Conservation (phyloP, 2,888 invertebrate genomes). For the Panopea generosa region DNA sequence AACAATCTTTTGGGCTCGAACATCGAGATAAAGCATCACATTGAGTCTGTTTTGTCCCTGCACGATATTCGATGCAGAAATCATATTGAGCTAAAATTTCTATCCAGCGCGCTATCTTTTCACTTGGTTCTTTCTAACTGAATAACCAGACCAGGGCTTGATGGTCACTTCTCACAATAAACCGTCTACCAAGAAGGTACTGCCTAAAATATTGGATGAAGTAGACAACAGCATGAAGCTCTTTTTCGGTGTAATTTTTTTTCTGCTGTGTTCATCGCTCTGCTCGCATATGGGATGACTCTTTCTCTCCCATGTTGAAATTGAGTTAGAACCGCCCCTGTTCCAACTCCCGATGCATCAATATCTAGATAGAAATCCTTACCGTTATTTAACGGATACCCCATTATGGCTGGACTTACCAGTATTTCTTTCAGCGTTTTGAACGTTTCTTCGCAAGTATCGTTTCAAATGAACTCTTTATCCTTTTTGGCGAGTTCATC, state of each 20-base stretch:
- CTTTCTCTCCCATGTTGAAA: conserved; percentile 8
- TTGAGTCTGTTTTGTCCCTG: conserved; percentile 30
- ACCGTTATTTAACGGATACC: conserved; percentile 9
- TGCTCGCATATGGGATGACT: conserved; percentile 6
- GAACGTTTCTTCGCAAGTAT: conserved; percentile 55
- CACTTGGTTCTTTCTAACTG: conserved; percentile 9
- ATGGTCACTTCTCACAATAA: conserved; percentile 19
- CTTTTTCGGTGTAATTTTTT: background rate
- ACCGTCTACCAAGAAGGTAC: conserved; percentile 14
- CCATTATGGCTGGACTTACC: conserved; percentile 13
- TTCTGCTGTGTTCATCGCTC: conserved; percentile 17
- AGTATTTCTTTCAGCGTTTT: conserved; percentile 6
- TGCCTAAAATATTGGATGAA: conserved; percentile 24
- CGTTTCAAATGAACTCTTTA: too few relatives aligned
- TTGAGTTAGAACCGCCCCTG: conserved; percentile 9
- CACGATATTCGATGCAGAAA: conserved; percentile 37
- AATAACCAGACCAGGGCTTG: conserved; percentile 33
- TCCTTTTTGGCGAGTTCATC: too few relatives aligned
- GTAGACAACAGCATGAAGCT: conserved; percentile 10
- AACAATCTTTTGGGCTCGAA: conserved; percentile 11
- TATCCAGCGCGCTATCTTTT: conserved; percentile 44
- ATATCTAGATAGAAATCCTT: conserved; percentile 9
- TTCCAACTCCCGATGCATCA: conserved; percentile 10
- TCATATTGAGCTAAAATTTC: conserved; percentile 40
- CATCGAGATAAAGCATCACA: conserved; percentile 41